Evolutionary conservation across 2,888 invertebrate genomes (phyloP), one percentile per base, ranked within the genome.

Genomic region (Scaptomyza polygonia): DNA sequence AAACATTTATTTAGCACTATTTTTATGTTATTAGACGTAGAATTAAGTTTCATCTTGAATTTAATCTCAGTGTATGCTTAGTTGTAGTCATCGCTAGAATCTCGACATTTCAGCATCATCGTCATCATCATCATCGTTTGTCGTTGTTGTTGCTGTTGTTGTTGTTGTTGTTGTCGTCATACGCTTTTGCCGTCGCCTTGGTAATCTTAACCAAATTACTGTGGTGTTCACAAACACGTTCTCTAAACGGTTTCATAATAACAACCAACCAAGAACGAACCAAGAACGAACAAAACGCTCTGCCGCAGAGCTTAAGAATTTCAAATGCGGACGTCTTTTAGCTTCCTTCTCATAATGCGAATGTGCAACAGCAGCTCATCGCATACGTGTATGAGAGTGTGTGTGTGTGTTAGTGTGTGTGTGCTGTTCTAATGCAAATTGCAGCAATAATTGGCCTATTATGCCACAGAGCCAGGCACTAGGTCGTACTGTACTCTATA

Each of bases 201-300:
- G 86, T 86, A 84, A 84, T 88, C 88, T 39, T 84, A 84, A 84
- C 84, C 81, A 84, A 84, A 84, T 84, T 84, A 84, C 84, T 88
- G 73, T 88, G 84, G 84, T 84, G 84, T 86, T 88, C 84, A 88
- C 84, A 84, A 88, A 84, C 84, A 88, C 84, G 84, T 84, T 84
- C 88, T 84, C 84, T 84, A 84, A 84, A 84, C 82, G 89, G 89
- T 87, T 88, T 89, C 88, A 89, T 89, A 88, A 88, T 89, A 88
- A 89, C 88, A 85, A 80, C 49, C 32, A 48, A 45, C n/a, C 11
- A 43, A 12, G 21, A 88, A 86, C 89, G 16, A 39, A 9, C 16
- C 16, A 39, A 39, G 39, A 39, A 39, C 39, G 39, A 81, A 78
- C 49, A 25, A 39, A 36, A 36, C 59, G 57, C 62, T 29, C 62